These are phyloP conservation scores for Sebastes goodei DNA, from an alignment of 2,797 vertebrate genomes.

Conservation along the genomic window DNA sequence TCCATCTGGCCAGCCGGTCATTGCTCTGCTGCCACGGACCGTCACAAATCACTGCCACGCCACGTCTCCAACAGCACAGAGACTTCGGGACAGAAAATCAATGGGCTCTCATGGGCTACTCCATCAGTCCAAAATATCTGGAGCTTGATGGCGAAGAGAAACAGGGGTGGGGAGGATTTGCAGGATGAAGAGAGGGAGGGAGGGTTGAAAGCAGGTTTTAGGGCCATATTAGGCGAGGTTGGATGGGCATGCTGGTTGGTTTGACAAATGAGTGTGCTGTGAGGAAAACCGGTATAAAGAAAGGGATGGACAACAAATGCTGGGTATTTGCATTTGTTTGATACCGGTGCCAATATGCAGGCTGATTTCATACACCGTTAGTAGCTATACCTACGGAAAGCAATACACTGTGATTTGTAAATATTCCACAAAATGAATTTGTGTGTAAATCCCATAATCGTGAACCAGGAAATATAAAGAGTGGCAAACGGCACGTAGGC, in stretches of 20 bases:
- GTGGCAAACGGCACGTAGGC: too few species aligned
- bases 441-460: too few species aligned
- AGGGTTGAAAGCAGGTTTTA: slow-evolving; percentile 14
- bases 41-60: slow-evolving; percentile 76
- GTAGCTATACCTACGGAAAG: too few species aligned
- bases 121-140: slow-evolving; percentile 78
- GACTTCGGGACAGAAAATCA: slow-evolving; percentile 75
- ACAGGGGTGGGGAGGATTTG: slow-evolving; percentile 39
- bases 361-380: too few species aligned
- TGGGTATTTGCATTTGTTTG: background rate
- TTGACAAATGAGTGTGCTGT: background rate
- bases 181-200: slow-evolving; percentile 8
- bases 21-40: slow-evolving; percentile 49
- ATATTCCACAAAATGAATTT: too few species aligned
- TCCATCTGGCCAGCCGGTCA: slow-evolving; percentile 36
- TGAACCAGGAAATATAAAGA: too few species aligned
- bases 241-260: background rate
- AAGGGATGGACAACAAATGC: background rate
- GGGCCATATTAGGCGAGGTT: background rate
- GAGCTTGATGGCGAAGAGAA: slow-evolving; percentile 57
- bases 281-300: background rate
- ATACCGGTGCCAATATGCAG: background rate
- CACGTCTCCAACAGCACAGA: slow-evolving; percentile 57
- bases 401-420: too few species aligned
- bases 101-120: slow-evolving; percentile 73